Conservation (phyloP, 64 coral and sea anemone species). For the Exaiptasia diaphana region DNA sequence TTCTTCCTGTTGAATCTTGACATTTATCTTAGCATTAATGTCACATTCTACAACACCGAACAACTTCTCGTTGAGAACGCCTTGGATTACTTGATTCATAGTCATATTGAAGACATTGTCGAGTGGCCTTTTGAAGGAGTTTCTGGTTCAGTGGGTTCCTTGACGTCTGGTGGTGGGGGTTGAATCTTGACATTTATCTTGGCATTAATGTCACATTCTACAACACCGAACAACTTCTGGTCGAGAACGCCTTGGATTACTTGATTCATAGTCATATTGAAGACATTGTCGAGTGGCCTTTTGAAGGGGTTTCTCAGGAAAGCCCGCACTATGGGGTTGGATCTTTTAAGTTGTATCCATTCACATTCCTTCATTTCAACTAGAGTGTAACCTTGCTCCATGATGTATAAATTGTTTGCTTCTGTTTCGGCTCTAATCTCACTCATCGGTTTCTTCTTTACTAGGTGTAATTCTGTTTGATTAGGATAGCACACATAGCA, state of each 20-base stretch:
- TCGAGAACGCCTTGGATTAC: no score
- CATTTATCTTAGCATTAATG: no score
- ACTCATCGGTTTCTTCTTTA: slow-evolving; percentile 6
- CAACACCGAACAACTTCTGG: not conserved
- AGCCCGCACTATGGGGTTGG: not conserved
- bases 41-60: slow-evolving; percentile 15
- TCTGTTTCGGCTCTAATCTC: not conserved
- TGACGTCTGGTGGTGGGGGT: not conserved
- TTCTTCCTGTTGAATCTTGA: no score
- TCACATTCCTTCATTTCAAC: slow-evolving; percentile 32
- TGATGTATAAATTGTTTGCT: not conserved
- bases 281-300: no score
- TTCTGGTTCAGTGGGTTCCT: no score
- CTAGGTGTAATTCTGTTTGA: not conserved
- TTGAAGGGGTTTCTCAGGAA: no score
- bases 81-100: no score
- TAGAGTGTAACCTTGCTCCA: not conserved
- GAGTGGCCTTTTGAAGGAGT: no score
- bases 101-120: no score
- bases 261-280: no score
- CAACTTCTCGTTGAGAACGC: no score
- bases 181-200: no score
- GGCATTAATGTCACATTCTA: slow-evolving; percentile 8
- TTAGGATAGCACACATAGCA: not conserved
- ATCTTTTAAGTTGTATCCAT: not conserved